phyloP scores from a whole-genome alignment of 2,113 vertebrate species.

The Lipophrys pholis region DNA sequence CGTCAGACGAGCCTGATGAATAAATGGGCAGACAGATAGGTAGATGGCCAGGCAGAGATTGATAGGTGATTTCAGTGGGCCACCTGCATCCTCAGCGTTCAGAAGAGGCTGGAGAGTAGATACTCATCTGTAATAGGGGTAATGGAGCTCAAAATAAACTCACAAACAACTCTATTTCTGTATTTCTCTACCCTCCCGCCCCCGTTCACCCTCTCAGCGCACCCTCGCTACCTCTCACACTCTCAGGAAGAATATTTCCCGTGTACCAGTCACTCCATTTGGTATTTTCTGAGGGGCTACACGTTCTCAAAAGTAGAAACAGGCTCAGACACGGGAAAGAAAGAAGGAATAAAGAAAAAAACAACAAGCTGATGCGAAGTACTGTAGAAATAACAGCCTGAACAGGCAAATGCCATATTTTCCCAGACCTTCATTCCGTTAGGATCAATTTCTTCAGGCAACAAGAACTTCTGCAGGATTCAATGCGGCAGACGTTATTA shows the following conservation, averaged over 20 bases:
- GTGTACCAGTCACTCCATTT: conserved; percentile 44
- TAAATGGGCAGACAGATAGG: conserved; percentile 74
- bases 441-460: neutral
- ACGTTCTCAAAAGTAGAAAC: conserved; percentile 44
- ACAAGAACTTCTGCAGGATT: neutral
- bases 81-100: conserved; percentile 77
- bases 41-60: conserved; percentile 69
- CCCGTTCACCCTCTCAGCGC: conserved; percentile 50
- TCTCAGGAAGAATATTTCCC: conserved; percentile 56
- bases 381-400: conserved; percentile 20
- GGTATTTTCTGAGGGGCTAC: conserved; percentile 54
- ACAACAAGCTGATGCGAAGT: neutral
- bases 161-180: conserved; percentile 71
- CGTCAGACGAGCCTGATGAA: conserved; percentile 75
- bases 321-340: conserved; percentile 29
- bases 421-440: neutral
- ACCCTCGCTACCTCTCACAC: conserved; percentile 39
- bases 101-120: conserved; percentile 69
- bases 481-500: too few relatives aligned
- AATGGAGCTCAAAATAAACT: conserved; percentile 81
- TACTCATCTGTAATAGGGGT: conserved; percentile 77
- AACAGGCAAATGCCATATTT: conserved; percentile 3
- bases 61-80: conserved; percentile 70
- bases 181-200: conserved; percentile 25
- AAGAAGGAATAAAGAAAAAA: conserved; percentile 1